These are phyloP conservation scores for Gymnoscopelus microlampas DNA, from an alignment of 2,797 vertebrate species.

Conservation along the genomic window DNA sequence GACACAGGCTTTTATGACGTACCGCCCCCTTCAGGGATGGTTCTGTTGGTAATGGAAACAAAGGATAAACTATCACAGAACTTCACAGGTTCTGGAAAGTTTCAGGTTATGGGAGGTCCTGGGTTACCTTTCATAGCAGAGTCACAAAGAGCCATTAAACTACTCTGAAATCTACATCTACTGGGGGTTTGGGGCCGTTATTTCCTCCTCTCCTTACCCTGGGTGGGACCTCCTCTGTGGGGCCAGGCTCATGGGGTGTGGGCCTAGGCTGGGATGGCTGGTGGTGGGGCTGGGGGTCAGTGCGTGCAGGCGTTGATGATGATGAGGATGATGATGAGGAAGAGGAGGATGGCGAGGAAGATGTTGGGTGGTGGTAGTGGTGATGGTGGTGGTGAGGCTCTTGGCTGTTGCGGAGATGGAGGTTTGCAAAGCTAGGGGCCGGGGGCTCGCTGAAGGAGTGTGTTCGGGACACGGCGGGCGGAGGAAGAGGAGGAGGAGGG, in stretches of 20 bases:
- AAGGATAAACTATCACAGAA: too few species aligned
- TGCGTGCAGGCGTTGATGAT: constrained; percentile 81
- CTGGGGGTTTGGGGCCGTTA: background rate
- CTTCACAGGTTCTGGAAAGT: too few species aligned
- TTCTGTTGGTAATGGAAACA: too few species aligned
- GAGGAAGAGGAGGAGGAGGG: constrained; percentile 25
- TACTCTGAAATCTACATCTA: background rate
- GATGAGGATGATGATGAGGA: constrained; percentile 54
- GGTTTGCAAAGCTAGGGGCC: constrained; percentile 90
- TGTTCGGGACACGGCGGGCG: constrained; percentile 86
- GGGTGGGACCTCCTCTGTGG: constrained; percentile 79
- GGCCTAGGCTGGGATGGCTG: constrained; percentile 82
- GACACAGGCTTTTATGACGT: too few species aligned
- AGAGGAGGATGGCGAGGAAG: constrained; percentile 30
- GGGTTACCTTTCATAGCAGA: too few species aligned
- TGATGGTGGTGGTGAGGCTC: constrained; percentile 83
- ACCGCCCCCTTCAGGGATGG: too few species aligned
- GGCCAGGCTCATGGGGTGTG: constrained; percentile 81
- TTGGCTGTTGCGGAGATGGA: constrained; percentile 84
- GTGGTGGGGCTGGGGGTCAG: constrained; percentile 83
- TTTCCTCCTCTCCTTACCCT: constrained; percentile 67
- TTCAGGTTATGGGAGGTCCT: too few species aligned
- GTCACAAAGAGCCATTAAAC: too few species aligned
- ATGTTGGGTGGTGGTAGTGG: constrained; percentile 40
- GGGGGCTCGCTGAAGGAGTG: constrained; percentile 92